A percentile compares a stretch with the other conserved stretches of the same genome.
phyloP scores from a whole-genome alignment of 2,888 invertebrate genomes.

The Syrphus vitripennis region DNA sequence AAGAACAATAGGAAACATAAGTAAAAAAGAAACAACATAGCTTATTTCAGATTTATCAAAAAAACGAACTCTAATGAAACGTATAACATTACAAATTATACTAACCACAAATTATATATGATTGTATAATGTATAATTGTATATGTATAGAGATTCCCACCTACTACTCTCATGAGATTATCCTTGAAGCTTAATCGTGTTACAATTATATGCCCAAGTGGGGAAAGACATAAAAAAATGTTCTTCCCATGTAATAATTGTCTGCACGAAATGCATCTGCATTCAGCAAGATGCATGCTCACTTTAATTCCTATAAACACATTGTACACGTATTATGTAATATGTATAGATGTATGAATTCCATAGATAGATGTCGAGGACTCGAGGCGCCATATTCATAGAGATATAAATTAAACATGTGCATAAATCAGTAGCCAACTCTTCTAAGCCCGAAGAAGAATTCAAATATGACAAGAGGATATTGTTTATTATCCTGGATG shows the following conservation, averaged over 20 bases:
- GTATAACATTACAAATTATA: not conserved
- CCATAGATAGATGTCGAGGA: not conserved
- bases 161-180: not conserved
- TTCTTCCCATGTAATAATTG: conserved; percentile 6
- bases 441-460: not conserved
- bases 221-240: not conserved
- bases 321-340: not conserved
- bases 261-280: not conserved
- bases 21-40: not conserved
- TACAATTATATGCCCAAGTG: conserved; percentile 10
- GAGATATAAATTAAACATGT: no score
- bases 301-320: not conserved
- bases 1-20: not conserved
- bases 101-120: not conserved
- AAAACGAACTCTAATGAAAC: not conserved
- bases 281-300: not conserved
- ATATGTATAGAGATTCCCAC: no score
- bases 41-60: not conserved
- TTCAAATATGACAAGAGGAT: not conserved
- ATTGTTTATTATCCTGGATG: no score
- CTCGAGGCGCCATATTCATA: conserved; percentile 13
- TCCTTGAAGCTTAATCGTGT: not conserved
- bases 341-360: not conserved
- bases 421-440: not conserved
- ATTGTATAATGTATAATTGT: no score